Percentiles rank a stretch among this genome's conserved stretches.
Conservation (phyloP, 2,888 invertebrate species). For the Luperina testacea region DNA sequence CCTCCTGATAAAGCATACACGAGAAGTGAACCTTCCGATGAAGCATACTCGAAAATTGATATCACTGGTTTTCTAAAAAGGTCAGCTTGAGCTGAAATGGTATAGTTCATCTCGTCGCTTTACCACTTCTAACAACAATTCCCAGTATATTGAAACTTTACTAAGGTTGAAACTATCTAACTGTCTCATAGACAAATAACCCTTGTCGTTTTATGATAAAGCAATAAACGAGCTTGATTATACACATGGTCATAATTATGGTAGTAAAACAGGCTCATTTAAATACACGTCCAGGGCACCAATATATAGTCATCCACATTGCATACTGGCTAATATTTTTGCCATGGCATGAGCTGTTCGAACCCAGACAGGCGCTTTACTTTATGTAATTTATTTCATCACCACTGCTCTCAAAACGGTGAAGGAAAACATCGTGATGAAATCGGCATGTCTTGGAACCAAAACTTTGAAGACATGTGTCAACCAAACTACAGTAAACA, state of each 20-base stretch:
- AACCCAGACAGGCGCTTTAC: too few relatives aligned
- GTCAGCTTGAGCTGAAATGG: slow-evolving; percentile 6
- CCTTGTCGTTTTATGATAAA: neutral
- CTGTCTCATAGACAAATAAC: neutral
- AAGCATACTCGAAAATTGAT: slow-evolving; percentile 4
- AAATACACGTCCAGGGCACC: neutral
- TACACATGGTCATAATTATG: too few relatives aligned
- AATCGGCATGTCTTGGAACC: neutral
- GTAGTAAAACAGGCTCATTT: too few relatives aligned
- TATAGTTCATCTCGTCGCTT: neutral
- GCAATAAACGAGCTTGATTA: neutral
- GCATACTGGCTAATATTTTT: neutral
- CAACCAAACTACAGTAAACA: neutral
- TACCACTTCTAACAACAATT: neutral
- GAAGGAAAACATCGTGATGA: neutral
- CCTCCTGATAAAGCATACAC: neutral
- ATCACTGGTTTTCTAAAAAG: slow-evolving; percentile 35
- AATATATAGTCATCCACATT: neutral
- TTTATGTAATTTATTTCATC: too few relatives aligned
- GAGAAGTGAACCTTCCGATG: neutral
- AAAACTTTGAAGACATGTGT: neutral
- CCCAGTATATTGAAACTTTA: neutral
- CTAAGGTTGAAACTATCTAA: neutral
- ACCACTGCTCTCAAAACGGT: neutral
- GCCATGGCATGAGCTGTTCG: neutral